Base-by-base conservation (phyloP, 2,888 invertebrate genomes). In the Tinea pellionella region DNA sequence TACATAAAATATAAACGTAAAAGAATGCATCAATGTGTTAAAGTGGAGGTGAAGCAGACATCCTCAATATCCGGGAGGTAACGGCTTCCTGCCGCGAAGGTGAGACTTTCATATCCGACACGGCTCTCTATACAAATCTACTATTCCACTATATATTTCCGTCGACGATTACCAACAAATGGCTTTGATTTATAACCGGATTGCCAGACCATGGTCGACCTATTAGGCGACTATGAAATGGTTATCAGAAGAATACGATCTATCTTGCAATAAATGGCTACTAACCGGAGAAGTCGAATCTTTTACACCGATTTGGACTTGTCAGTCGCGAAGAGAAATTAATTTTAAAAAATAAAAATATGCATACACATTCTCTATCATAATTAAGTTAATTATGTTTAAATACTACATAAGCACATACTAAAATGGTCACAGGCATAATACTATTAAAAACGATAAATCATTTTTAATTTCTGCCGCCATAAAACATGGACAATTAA, bases 11-110 rank as follows among this genome's bases (percentile, higher is more conserved):
- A 24, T 2, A 24, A 24, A n/a, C 9, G 37, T n/a, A 9, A 37
- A 37, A 37, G 37, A 37, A 37, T 37, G 37, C 37, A 37, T 37
- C 37, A 37, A 37, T 37, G 15, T 16, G 47, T 47, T 47, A 47
- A 9, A 47, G 47, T 47, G 8, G 16, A 15, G 15, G 47, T 15
- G 47, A 24, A 24, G 47, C 47, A 47, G 47, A 47, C 47, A 16
- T 4, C 32, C 19, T 55, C 57, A 24, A 57, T 57, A 57, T 57
- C 57, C 57, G 57, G 57, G 12, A 30, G 57, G 57, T 57, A 57
- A 57, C 15, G 57, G 32, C 57, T 30, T 57, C 57, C 57, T 24
- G 30, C 57, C 15, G n/a, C 30, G 12, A 55, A 47, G 47, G 47
- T 47, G 47, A n/a, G 12, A 15, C 47, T 16, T n/a, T 47, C 16